These are phyloP conservation scores for Piezodorus guildinii DNA, from an alignment of 1,140 invertebrate genomes.

Conservation along the genomic window DNA sequence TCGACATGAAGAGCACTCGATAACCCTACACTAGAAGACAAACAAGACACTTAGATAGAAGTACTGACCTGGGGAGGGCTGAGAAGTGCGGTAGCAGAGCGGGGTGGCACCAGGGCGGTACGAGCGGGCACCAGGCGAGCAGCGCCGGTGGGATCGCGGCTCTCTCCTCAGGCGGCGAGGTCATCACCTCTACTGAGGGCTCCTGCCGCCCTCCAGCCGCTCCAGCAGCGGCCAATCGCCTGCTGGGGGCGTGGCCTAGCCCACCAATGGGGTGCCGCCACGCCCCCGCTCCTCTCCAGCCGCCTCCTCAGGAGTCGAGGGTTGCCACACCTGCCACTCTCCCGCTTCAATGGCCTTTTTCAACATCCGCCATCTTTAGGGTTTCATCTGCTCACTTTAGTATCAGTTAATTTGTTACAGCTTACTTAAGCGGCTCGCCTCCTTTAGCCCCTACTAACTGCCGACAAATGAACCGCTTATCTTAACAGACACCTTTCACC, in stretches of 20 bases:
- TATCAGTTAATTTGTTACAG: too few species aligned
- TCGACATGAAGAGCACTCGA: too few species aligned
- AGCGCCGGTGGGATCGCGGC: conserved; percentile 18
- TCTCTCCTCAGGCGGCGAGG: conserved; percentile 8
- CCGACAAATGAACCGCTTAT: too few species aligned
- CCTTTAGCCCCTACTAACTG: too few species aligned
- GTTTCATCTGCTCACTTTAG: too few species aligned
- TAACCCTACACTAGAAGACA: too few species aligned
- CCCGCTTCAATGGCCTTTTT: neutral
- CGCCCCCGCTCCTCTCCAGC: neutral
- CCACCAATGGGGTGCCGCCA: neutral
- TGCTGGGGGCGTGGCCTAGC: neutral
- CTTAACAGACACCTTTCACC: too few species aligned
- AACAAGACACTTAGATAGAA: too few species aligned
- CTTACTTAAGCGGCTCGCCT: too few species aligned
- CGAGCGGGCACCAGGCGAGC: conserved; percentile 16
- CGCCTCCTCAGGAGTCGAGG: neutral
- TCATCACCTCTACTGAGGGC: conserved; percentile 8
- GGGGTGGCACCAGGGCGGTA: conserved; percentile 22
- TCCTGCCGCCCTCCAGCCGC: neutral
- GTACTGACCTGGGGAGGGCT: conserved; percentile 17
- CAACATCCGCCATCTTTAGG: too few species aligned
- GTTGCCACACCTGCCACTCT: neutral
- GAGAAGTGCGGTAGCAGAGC: conserved; percentile 22
- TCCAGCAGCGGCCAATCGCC: neutral